These are phyloP conservation scores for Siphlonurus alternatus DNA, from an alignment of 2,888 invertebrate species.

Conservation along the genomic window DNA sequence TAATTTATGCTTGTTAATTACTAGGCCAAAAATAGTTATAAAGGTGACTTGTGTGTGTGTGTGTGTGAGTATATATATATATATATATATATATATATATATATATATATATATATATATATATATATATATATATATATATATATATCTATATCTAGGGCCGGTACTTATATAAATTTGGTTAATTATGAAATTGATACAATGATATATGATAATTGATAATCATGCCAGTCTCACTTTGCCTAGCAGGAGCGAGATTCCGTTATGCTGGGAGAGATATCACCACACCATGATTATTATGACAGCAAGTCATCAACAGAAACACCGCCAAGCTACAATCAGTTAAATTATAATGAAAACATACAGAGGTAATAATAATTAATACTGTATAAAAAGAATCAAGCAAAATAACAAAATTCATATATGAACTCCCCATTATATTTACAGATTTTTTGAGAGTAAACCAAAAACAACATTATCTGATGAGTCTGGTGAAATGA, in stretches of 20 bases:
- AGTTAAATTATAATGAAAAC: conserved; percentile 72
- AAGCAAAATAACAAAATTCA: conserved; percentile 2
- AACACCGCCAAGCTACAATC: conserved; percentile 67
- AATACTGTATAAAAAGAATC: not conserved
- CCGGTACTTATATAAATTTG: not conserved
- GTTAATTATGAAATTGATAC: too few relatives aligned
- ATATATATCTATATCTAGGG: too few relatives aligned
- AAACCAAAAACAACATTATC: conserved; percentile 42
- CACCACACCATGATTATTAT: conserved; percentile 64
- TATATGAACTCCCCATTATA: conserved; percentile 4
- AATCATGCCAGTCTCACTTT: not conserved
- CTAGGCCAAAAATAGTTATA: not conserved
- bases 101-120: too few relatives aligned
- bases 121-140: too few relatives aligned
- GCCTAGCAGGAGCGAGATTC: conserved; percentile 49
- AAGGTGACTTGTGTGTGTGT: too few relatives aligned
- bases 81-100: too few relatives aligned
- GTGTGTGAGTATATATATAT: too few relatives aligned
- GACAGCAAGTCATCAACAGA: conserved; percentile 65
- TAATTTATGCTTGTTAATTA: not conserved
- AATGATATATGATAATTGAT: too few relatives aligned
- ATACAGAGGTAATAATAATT: conserved; percentile 37
- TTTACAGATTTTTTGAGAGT: conserved; percentile 41
- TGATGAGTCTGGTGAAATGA: conserved; percentile 29
- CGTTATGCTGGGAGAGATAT: conserved; percentile 68